Evolutionary conservation across 1,140 invertebrate genomes (phyloP).

Genomic region (Drosophila prosaltans): DNA sequence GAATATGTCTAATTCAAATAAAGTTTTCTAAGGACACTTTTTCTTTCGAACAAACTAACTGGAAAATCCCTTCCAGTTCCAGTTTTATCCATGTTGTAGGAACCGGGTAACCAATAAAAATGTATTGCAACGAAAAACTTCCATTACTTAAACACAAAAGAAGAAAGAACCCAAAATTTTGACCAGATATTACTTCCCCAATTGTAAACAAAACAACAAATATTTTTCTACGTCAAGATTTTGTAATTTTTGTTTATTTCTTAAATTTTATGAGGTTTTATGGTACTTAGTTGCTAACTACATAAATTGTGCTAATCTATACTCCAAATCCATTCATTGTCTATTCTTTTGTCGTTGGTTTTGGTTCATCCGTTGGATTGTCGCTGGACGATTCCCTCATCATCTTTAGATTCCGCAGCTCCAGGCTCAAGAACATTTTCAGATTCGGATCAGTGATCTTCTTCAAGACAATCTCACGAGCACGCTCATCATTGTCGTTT

Average conservation of each 20-base stretch:
- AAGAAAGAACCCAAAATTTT: too few relatives aligned
- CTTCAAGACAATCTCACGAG: slow-evolving; percentile 89
- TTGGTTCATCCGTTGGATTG: slow-evolving; percentile 31
- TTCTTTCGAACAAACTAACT: too few relatives aligned
- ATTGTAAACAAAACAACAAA: not conserved
- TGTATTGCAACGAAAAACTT: too few relatives aligned
- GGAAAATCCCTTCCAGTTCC: too few relatives aligned
- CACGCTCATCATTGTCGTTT: slow-evolving; percentile 87
- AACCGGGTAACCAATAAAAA: too few relatives aligned
- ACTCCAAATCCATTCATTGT: slow-evolving; percentile 22
- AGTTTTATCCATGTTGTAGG: too few relatives aligned
- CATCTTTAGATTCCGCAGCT: slow-evolving; percentile 85
- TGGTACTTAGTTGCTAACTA: slow-evolving; percentile 40
- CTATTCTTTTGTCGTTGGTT: slow-evolving; percentile 41
- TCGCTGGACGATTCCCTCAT: slow-evolving; percentile 30
- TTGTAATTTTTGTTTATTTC: slow-evolving; percentile 8
- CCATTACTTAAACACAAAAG: too few relatives aligned
- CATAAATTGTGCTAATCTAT: slow-evolving; percentile 45
- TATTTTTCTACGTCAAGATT: not conserved
- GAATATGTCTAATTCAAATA: too few relatives aligned
- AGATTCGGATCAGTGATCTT: slow-evolving; percentile 92
- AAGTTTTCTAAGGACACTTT: too few relatives aligned
- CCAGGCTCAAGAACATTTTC: slow-evolving; percentile 90
- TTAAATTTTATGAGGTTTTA: slow-evolving; percentile 47
- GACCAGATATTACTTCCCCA: too few relatives aligned